A percentile compares a stretch with the other conserved stretches of the same genome.
Evolutionary conservation across 2,888 invertebrate genomes (phyloP).

Genomic region (Antitype chi): DNA sequence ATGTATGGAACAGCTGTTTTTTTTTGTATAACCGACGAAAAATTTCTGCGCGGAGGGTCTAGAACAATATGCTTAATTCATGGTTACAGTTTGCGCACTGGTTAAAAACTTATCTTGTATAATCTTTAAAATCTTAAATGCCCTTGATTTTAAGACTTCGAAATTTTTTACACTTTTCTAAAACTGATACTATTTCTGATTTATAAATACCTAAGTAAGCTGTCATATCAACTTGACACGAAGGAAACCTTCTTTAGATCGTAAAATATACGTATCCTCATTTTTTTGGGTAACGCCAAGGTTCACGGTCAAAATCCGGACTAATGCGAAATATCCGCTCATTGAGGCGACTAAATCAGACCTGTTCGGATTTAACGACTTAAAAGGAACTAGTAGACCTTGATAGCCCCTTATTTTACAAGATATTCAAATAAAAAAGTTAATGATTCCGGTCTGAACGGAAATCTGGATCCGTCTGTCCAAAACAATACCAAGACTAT

Average conservation of each 20-base stretch:
- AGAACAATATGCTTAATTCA: no score
- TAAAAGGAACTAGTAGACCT: conserved; percentile 7
- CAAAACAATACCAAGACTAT: background rate
- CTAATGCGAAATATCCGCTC: conserved; percentile 5
- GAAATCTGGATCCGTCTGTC: background rate
- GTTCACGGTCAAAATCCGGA: conserved; percentile 33
- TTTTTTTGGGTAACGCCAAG: conserved; percentile 15
- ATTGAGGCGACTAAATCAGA: conserved; percentile 22
- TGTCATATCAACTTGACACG: background rate
- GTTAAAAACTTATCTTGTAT: no score
- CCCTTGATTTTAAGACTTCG: background rate
- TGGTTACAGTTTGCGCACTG: no score
- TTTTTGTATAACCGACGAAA: no score
- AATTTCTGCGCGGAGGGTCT: no score
- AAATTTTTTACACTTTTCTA: background rate
- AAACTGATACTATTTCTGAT: background rate
- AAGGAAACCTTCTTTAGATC: conserved; percentile 6
- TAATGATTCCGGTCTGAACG: background rate
- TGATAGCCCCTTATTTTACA: background rate
- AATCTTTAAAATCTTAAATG: background rate
- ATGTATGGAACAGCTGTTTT: no score
- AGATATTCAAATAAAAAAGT: background rate
- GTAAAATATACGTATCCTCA: background rate
- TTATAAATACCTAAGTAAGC: background rate
- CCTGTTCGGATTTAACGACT: background rate